Evolutionary conservation across 2,797 vertebrate genomes (phyloP), one percentile per base, ranked within the genome.

Genomic region (Urocyon cinereoargenteus): DNA sequence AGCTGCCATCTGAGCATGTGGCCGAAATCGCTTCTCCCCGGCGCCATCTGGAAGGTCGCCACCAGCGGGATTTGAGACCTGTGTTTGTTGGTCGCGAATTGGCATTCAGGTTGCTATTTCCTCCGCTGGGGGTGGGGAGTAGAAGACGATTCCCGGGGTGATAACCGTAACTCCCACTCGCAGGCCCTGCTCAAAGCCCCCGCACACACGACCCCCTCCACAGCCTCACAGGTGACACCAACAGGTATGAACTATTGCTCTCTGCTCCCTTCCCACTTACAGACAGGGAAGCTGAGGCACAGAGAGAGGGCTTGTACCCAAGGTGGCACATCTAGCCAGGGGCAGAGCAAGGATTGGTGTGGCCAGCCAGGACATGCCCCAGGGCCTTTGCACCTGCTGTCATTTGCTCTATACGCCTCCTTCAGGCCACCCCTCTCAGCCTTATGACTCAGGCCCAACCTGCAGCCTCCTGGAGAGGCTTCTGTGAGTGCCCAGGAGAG

Each of bases 31-130:
- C 11, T 66, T 53, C 82, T n/a, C 78, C 21, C 21, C 49, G 10
- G 0, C 6, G 64, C 85, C 96, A 79, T n/a, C 90, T 87, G 96
- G 53, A 68, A 77, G 70, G 66, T 45, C 9, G 0, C 13, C 18
- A 14, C 57, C 34, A 1, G 10, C 0, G 0, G 28, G 12, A 13
- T 13, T 3, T 0, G 19, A 3, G 34, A 34, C 73, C 72, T 36
- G 61, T 11, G 36, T 28, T 28, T 62, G 82, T 45, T 93, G 34
- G 66, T 81, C 66, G 26, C 16, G 51, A 28, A 14, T 62, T 0
- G 8, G 78, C 66, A 16, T n/a, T 36, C 28, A 1, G 0, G 68
- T 36, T 51, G 34, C 45, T 3, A n/a, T 1, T 14, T 68, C 75
- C 81, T 34, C 70, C 64, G 0, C 45, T 31, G 6, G 61, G n/a